Evolutionary conservation across 1,140 invertebrate species (phyloP).

Genomic region (Acromyrmex charruanus): DNA sequence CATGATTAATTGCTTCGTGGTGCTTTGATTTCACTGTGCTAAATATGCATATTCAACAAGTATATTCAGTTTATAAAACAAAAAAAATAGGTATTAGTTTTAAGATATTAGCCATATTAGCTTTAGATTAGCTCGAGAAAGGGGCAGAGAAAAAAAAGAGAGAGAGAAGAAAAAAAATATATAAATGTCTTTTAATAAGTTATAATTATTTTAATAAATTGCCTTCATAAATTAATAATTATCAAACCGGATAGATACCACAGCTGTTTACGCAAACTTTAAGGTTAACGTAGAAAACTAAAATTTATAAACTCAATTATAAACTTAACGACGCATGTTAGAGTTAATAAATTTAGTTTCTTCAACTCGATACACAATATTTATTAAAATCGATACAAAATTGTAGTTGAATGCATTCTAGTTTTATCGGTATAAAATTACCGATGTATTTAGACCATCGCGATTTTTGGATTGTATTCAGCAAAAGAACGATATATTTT

Average conservation of each 20-base stretch:
- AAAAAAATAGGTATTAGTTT: neutral
- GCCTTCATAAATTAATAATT: conserved; percentile 19
- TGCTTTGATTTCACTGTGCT: neutral
- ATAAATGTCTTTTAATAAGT: conserved; percentile 5
- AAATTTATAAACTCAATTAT: too few species aligned
- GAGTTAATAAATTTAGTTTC: neutral
- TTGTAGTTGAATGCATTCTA: neutral
- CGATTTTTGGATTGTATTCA: neutral
- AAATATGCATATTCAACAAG: neutral
- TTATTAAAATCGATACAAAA: neutral
- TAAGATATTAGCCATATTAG: neutral
- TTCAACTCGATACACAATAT: neutral
- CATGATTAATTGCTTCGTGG: neutral
- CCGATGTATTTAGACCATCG: neutral
- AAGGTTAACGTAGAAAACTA: too few species aligned
- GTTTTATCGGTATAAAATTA: neutral
- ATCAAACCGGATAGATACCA: neutral
- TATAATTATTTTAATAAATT: conserved; percentile 1
- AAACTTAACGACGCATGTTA: too few species aligned
- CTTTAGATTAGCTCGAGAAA: neutral
- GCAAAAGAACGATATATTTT: neutral
- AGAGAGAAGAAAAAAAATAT: too few species aligned
- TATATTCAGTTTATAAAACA: neutral
- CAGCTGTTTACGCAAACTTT: neutral
- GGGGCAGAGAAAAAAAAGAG: too few species aligned